A percentile compares a stretch with the other conserved stretches of the same genome.
Evolutionary conservation across 1,140 invertebrate species (phyloP).

Genomic region (Adelges cooleyi): DNA sequence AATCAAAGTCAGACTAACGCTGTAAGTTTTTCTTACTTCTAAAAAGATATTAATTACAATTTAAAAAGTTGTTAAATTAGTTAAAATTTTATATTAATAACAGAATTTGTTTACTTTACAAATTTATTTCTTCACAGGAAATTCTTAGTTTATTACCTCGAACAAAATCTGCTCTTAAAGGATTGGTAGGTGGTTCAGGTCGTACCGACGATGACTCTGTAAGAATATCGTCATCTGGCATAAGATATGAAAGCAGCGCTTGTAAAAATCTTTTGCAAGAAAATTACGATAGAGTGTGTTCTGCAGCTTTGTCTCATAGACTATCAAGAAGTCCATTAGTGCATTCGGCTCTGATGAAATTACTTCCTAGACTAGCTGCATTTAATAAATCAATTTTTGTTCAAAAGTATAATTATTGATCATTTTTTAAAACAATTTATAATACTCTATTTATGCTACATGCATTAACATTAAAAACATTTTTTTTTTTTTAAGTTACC

Average conservation of each 20-base stretch:
- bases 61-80: too few species aligned
- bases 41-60: too few species aligned
- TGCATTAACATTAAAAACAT: not conserved
- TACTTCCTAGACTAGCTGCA: conserved; percentile 87
- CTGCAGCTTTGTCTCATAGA: conserved; percentile 63
- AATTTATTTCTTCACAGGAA: conserved; percentile 6
- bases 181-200: conserved; percentile 16
- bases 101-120: too few species aligned
- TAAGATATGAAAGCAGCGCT: conserved; percentile 49
- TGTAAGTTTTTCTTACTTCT: not conserved
- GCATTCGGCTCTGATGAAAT: conserved; percentile 73
- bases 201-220: conserved; percentile 17
- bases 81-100: too few species aligned
- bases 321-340: conserved; percentile 63
- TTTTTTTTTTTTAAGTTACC: conserved; percentile 46
- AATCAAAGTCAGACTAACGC: conserved; percentile 17
- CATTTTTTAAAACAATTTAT: not conserved
- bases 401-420: conserved; percentile 37
- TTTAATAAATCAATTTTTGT: conserved; percentile 78
- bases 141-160: conserved; percentile 9
- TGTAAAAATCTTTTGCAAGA: conserved; percentile 73
- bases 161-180: conserved; percentile 20
- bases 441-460: not conserved
- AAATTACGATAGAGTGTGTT: conserved; percentile 72
- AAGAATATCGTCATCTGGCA: conserved; percentile 16